These are phyloP conservation scores for Musca vetustissima DNA, from an alignment of 1,140 invertebrate genomes.

Conservation along the genomic window DNA sequence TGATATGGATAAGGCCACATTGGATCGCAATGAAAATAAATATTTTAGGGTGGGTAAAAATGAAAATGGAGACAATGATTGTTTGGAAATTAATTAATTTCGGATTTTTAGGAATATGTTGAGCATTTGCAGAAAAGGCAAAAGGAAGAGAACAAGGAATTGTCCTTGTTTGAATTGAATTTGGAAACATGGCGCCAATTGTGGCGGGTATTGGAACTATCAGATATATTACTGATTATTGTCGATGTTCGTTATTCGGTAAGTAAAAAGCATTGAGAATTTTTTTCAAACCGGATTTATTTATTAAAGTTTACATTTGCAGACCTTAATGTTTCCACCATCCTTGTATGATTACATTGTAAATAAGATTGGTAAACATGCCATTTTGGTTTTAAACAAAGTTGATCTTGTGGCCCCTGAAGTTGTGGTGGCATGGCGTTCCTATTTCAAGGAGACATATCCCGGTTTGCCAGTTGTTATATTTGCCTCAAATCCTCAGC, in stretches of 20 bases:
- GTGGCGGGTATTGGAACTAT: constrained; percentile 90
- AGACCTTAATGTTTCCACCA: constrained; percentile 85
- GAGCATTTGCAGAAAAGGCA: constrained; percentile 56
- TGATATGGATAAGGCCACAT: constrained; percentile 66
- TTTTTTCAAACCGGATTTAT: too few species aligned
- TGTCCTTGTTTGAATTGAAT: constrained; percentile 79
- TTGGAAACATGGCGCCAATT: constrained; percentile 92
- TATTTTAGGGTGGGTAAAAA: constrained; percentile 71
- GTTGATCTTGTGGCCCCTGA: constrained; percentile 82
- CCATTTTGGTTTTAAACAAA: constrained; percentile 91
- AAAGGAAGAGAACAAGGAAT: constrained; percentile 55
- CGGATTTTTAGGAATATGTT: constrained; percentile 58
- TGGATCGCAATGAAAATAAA: constrained; percentile 74
- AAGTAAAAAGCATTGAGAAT: too few species aligned
- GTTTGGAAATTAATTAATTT: background rate
- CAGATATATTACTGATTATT: constrained; percentile 81
- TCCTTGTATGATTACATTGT: constrained; percentile 82
- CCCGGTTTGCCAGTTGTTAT: constrained; percentile 76
- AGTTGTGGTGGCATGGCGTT: constrained; percentile 84
- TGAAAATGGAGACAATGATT: too few species aligned
- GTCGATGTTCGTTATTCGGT: constrained; percentile 84
- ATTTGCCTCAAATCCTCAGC: constrained; percentile 79
- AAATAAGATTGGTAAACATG: constrained; percentile 72
- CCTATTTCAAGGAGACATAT: constrained; percentile 75
- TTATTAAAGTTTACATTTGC: background rate